phyloP scores from a whole-genome alignment of 2,113 vertebrate species.

The Ctenodactylus gundi region DNA sequence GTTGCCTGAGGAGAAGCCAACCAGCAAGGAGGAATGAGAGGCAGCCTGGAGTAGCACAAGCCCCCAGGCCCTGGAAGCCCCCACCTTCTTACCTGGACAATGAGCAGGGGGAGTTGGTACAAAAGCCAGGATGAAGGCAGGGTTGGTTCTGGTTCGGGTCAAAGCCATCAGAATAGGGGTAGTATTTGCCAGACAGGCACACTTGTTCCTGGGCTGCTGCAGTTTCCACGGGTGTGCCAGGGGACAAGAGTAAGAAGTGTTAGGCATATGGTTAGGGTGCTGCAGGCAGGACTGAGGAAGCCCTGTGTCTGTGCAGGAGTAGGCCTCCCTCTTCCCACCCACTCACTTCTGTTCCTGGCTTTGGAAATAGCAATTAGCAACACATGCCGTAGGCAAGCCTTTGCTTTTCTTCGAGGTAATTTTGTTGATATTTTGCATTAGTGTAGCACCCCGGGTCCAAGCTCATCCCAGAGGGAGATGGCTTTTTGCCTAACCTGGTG shows the following conservation, averaged over 20 bases:
- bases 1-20: background rate
- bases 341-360: background rate
- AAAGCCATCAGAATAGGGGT: background rate
- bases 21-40: background rate
- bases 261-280: no score
- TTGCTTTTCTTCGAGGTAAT: background rate
- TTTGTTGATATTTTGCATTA: background rate
- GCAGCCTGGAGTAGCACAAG: no score
- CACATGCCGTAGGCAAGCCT: background rate
- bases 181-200: background rate
- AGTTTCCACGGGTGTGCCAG: background rate
- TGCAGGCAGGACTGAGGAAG: background rate
- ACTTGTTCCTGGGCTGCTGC: background rate
- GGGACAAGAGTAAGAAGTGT: no score
- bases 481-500: background rate
- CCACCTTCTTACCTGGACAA: background rate
- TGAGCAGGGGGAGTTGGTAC: background rate
- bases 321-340: background rate
- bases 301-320: background rate
- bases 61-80: rapidly evolving
- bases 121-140: no score
- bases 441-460: background rate
- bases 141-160: background rate
- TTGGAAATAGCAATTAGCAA: background rate
- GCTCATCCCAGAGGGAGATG: background rate